Evolutionary conservation across 2,113 vertebrate genomes (phyloP), one percentile per base, ranked within the genome.

Genomic region (Genyomyrus donnyi): DNA sequence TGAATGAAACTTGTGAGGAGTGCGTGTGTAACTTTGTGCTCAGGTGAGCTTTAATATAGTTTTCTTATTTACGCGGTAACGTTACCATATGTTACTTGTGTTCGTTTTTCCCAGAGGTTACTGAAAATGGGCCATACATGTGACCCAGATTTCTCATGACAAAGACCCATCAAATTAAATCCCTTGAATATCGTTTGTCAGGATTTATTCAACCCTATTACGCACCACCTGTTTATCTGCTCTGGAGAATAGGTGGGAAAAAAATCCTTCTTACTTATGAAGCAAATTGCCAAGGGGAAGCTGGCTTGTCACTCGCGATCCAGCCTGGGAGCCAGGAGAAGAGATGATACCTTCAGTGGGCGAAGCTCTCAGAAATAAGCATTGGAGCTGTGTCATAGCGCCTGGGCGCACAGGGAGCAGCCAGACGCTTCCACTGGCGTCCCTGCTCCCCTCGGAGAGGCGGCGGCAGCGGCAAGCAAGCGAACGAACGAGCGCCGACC

Each of bases 321-420:
- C 88, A 88, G 70, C 89, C 89, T 91, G 90, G 80, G 89, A 91
- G 90, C 90, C 31, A 85, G 91, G 87, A 90, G 88, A 91, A 88
- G 86, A 92, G 89, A 80, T 35, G 87, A 49, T 86, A 48, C 91
- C 92, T 89, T 89, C 89, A 89, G 89, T 53, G 90, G 92, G 90
- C 90, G 90, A 92, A 90, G 89, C 90, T 39, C 58, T 90, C 52
- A 90, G 91, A 91, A 91, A 92, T 93, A 92, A 92, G 92, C 91
- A 91, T 92, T 92, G 90, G 89, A 91, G 93, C 92, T 89, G 92
- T 93, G 93, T 91, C 93, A 93, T 91, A 91, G 90, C 90, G 91
- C 89, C 91, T 86, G 88, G 90, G 90, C 89, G 91, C 91, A 87
- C 89, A 56, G 90, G 92, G 92, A 91, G 89, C 90, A 91, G 89